Evolutionary conservation across 1,140 invertebrate species (phyloP), one percentile per base, ranked within the genome.

Genomic region (Coptotermes formosanus): DNA sequence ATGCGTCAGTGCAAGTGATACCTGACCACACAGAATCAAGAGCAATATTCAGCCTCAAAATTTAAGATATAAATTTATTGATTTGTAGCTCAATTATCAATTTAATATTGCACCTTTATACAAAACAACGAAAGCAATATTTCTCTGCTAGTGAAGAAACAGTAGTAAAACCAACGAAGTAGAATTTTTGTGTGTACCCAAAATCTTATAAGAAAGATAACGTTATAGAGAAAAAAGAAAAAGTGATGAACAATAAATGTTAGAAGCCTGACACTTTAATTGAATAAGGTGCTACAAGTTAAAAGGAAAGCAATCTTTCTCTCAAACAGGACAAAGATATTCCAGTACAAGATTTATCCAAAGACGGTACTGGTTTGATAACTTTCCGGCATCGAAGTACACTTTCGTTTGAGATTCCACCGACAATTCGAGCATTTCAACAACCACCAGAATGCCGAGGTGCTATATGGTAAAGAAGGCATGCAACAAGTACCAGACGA

Each of bases 401-500:
- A 14, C 7, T 84, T 45, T 45, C 43, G 2, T 23, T 30, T 32
- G n/a, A 32, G 11, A 32, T 16, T 84, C 12, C 48, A 11, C 43
- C 21, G 4, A 84, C 16, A 44, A 25, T 14, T 52, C 16, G 16
- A 25, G 4, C 12, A 1, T 30, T 32, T 12, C 25, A 12, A 14
- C 45, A 48, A 14, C 25, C 2, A 21, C 32, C 75, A 83, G 30
- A 12, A 86, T 93, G 92, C 92, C 92, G 87, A 91, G 92, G 52
- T 93, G 92, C 88, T 93, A 93, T 86, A 93, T 92, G 92, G 92
- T 93, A 86, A 93, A 93, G 89, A 93, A 93, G 87, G 89, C 92
- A 69, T 92, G 91, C 91, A 92, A 92, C 90, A 93, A 93, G 90
- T 92, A 93, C 87, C 91, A 90, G 87, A 85, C 85, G 11, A 38